phyloP scores from a whole-genome alignment of 1,140 invertebrate genomes.

The Uloborus diversus region DNA sequence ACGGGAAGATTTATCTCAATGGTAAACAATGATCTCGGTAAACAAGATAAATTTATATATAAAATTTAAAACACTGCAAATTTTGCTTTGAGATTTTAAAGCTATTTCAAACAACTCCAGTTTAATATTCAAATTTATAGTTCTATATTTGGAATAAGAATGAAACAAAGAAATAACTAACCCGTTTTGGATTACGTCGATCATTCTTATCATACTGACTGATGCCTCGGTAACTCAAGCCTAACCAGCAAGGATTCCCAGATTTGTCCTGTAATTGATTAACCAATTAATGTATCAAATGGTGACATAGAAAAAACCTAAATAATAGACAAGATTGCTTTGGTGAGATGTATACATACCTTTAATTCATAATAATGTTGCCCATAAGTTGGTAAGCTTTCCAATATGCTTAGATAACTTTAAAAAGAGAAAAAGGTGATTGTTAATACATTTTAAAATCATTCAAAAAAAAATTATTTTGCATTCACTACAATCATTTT shows the following conservation, averaged over 20 bases:
- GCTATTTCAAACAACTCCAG: neutral
- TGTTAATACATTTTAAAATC: too few relatives aligned
- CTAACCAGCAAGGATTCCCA: conserved; percentile 70
- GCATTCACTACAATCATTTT: neutral
- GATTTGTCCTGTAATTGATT: conserved; percentile 65
- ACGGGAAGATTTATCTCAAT: too few relatives aligned
- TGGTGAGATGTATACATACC: conserved; percentile 60
- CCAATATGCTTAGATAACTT: conserved; percentile 69
- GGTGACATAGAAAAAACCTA: too few relatives aligned
- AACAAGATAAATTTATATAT: neutral
- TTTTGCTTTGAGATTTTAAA: neutral
- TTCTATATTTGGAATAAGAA: neutral
- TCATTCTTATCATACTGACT: conserved; percentile 70
- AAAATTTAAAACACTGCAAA: too few relatives aligned
- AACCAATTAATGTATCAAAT: too few relatives aligned
- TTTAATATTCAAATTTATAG: neutral
- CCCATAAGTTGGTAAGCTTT: conserved; percentile 70
- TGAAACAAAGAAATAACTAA: conserved; percentile 10
- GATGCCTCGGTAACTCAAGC: conserved; percentile 70
- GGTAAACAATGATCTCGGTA: neutral
- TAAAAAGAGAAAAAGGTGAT: neutral
- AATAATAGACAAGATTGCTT: neutral
- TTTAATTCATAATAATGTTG: conserved; percentile 72
- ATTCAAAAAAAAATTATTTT: neutral
- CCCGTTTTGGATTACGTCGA: conserved; percentile 68